Conservation (phyloP, 2,113 vertebrate species). For the crab-eating macaque (Macaca fascicularis) region DNA sequence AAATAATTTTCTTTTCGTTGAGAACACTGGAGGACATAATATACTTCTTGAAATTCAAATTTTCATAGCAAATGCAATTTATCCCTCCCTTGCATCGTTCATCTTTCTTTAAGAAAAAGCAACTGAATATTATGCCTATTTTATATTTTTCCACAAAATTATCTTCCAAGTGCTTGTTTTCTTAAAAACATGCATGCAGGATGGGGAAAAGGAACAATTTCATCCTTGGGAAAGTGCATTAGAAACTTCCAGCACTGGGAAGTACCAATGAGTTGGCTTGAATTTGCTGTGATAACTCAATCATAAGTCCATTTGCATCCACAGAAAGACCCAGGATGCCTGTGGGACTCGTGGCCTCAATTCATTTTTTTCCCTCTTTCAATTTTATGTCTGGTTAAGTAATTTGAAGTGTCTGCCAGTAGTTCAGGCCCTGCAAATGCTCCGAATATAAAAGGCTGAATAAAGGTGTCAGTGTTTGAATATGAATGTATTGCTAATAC, state of each 20-base stretch:
- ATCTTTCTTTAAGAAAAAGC: constrained; percentile 67
- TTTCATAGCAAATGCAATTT: constrained; percentile 71
- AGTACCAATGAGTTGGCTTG: fast-evolving
- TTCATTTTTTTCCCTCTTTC: not conserved
- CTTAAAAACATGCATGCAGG: not conserved
- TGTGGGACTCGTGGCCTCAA: not conserved
- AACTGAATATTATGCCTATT: constrained; percentile 62
- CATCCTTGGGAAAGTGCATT: not conserved
- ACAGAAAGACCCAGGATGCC: not conserved
- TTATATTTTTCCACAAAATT: constrained; percentile 52
- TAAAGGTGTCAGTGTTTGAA: too few species aligned
- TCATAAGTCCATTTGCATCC: not conserved
- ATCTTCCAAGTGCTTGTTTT: constrained; percentile 43
- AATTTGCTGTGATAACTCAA: not conserved
- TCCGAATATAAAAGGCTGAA: fast-evolving
- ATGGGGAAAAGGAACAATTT: fast-evolving
- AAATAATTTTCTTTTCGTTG: constrained; percentile 79
- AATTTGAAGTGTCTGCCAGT: not conserved
- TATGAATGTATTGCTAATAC: fast-evolving
- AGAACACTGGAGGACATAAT: constrained; percentile 64
- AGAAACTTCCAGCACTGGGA: not conserved
- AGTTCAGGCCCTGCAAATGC: not conserved
- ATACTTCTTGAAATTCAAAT: constrained; percentile 74
- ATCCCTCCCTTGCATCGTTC: constrained; percentile 69
- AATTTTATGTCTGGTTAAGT: not conserved